Conservation (phyloP, 2,888 invertebrate genomes). For the Tetragnatha montana region DNA sequence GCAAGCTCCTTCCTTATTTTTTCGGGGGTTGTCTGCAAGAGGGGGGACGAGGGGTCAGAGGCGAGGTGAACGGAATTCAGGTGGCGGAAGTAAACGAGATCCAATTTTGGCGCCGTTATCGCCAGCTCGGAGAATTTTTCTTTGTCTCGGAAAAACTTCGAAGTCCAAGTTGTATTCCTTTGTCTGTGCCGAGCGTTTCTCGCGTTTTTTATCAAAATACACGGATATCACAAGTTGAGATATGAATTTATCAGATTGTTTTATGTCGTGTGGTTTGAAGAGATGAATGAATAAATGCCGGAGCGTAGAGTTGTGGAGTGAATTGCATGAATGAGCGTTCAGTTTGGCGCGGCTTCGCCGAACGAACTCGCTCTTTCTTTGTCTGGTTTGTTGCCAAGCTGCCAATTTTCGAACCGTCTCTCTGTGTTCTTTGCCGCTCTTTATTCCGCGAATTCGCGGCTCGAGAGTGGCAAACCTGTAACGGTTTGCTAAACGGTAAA, state of each 20-base stretch:
- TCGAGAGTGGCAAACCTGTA: not conserved
- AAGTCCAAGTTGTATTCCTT: not conserved
- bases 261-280: too few relatives aligned
- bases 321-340: not conserved
- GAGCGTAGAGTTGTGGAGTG: not conserved
- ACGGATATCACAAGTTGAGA: not conserved
- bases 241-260: too few relatives aligned
- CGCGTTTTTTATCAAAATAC: not conserved
- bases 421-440: not conserved
- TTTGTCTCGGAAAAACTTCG: not conserved
- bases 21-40: not conserved
- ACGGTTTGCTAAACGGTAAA: not conserved
- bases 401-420: not conserved
- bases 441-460: not conserved
- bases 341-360: not conserved
- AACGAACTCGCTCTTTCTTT: not conserved
- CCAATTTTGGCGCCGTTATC: constrained; percentile 37
- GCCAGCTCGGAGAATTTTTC: constrained; percentile 3
- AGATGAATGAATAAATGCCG: too few relatives aligned
- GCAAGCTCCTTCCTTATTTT: constrained; percentile 9
- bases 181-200: not conserved
- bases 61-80: constrained; percentile 52
- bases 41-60: constrained; percentile 33
- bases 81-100: constrained; percentile 45
- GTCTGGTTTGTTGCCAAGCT: not conserved